Evolutionary conservation across 2,888 invertebrate genomes (phyloP).

Genomic region (Dynastes grantii): DNA sequence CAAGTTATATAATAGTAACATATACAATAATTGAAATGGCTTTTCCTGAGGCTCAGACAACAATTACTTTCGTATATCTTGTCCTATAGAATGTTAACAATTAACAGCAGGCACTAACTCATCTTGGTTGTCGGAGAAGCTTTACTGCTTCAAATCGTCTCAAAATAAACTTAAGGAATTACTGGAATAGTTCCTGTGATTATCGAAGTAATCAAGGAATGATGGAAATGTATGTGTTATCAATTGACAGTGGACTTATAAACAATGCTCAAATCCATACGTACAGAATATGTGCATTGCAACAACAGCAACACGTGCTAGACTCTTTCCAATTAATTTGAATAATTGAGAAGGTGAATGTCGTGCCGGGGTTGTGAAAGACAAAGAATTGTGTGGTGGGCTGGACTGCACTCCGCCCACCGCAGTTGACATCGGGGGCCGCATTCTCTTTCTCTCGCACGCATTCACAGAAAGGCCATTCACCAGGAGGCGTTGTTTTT

Average conservation of each 20-base stretch:
- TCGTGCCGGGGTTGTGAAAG: slow-evolving; percentile 46
- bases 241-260: too few species aligned
- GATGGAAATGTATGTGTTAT: background rate
- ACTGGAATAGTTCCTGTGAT: background rate
- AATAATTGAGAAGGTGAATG: slow-evolving; percentile 51
- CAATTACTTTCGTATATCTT: too few species aligned
- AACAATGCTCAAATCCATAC: background rate
- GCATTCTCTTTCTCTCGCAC: slow-evolving; percentile 49
- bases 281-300: slow-evolving; percentile 9
- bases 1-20: too few species aligned
- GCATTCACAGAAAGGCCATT: slow-evolving; percentile 54
- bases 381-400: slow-evolving; percentile 57
- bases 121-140: too few species aligned
- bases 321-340: slow-evolving; percentile 54
- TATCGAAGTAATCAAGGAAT: background rate
- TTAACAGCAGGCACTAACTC: too few species aligned
- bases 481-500: slow-evolving; percentile 56
- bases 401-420: slow-evolving; percentile 57
- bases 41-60: too few species aligned
- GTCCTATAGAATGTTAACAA: too few species aligned
- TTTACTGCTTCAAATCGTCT: too few species aligned
- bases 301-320: slow-evolving; percentile 51
- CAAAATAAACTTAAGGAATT: background rate
- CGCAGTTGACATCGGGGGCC: slow-evolving; percentile 58
- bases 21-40: too few species aligned